phyloP scores from a whole-genome alignment of 2,888 invertebrate genomes.

The Dexiosoma caninum region DNA sequence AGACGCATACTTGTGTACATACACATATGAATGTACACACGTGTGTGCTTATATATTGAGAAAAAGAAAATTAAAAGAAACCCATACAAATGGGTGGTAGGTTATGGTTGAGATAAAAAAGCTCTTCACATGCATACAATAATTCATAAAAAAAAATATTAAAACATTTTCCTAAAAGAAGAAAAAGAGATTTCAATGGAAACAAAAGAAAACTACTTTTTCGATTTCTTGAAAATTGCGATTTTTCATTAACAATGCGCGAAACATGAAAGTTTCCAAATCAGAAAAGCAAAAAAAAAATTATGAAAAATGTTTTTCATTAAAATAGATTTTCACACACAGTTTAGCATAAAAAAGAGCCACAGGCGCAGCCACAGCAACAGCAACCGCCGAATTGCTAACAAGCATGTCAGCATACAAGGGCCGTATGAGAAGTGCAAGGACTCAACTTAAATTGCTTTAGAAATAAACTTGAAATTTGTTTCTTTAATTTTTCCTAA shows the following conservation, averaged over 20 bases:
- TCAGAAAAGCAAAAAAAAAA: constrained; percentile 15
- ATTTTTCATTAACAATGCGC: constrained; percentile 17
- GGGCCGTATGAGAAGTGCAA: neutral
- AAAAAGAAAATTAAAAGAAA: constrained; percentile 19
- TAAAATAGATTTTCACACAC: constrained; percentile 61
- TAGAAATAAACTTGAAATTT: too few species aligned
- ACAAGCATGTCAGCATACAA: constrained; percentile 35
- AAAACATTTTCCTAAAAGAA: constrained; percentile 1
- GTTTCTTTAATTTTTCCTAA: too few species aligned
- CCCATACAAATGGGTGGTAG: constrained; percentile 44
- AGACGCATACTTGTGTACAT: neutral
- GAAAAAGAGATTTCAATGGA: neutral
- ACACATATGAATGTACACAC: neutral
- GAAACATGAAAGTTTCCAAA: constrained; percentile 53
- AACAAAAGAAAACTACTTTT: constrained; percentile 39
- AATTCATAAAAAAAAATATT: constrained; percentile 24
- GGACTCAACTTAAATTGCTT: neutral
- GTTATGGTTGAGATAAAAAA: constrained; percentile 49
- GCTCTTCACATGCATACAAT: constrained; percentile 1
- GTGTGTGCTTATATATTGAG: neutral
- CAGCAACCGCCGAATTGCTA: constrained; percentile 15
- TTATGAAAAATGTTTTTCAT: constrained; percentile 57
- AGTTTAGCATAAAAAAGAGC: constrained; percentile 36
- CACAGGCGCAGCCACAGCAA: neutral
- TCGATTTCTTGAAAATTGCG: constrained; percentile 34